phyloP scores from a whole-genome alignment of 2,113 vertebrate species.

The Rana temporaria region DNA sequence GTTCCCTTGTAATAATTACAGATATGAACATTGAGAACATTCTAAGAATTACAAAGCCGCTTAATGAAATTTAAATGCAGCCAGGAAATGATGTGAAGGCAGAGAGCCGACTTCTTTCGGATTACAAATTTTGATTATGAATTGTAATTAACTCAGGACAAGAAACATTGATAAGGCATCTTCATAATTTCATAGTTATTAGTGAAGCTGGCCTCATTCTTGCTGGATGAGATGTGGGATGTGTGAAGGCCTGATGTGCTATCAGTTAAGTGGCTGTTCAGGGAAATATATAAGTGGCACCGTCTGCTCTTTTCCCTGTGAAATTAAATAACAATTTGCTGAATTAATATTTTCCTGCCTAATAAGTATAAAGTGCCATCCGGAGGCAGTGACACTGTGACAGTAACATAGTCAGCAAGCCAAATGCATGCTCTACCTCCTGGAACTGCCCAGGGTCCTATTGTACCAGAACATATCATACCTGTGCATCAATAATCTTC shows the following conservation, averaged over 20 bases:
- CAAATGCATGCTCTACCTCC: no score
- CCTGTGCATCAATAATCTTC: slow-evolving; percentile 98
- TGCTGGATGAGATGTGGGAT: not conserved
- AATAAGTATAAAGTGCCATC: no score
- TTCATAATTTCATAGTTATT: slow-evolving; percentile 38
- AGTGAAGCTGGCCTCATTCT: not conserved
- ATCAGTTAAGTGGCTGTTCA: not conserved
- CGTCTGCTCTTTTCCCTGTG: no score
- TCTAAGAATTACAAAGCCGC: slow-evolving; percentile 31
- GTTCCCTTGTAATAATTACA: slow-evolving; percentile 11
- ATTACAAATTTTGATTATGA: slow-evolving; percentile 2
- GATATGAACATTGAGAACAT: slow-evolving; percentile 12
- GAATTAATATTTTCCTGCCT: no score
- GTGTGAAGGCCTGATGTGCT: not conserved
- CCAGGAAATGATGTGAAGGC: slow-evolving; percentile 13
- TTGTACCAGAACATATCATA: slow-evolving; percentile 56
- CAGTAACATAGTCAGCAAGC: no score
- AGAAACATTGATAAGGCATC: slow-evolving; percentile 7
- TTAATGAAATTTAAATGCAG: slow-evolving; percentile 31
- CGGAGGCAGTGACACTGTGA: no score
- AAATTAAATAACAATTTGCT: no score
- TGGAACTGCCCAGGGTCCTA: no score
- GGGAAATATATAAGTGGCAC: not conserved
- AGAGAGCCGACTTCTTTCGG: not conserved
- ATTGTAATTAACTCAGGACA: slow-evolving; percentile 44